Percentiles rank a stretch among this genome's conserved stretches.
Conservation (phyloP, 2,113 vertebrate species). For the Epinephelus moara region DNA sequence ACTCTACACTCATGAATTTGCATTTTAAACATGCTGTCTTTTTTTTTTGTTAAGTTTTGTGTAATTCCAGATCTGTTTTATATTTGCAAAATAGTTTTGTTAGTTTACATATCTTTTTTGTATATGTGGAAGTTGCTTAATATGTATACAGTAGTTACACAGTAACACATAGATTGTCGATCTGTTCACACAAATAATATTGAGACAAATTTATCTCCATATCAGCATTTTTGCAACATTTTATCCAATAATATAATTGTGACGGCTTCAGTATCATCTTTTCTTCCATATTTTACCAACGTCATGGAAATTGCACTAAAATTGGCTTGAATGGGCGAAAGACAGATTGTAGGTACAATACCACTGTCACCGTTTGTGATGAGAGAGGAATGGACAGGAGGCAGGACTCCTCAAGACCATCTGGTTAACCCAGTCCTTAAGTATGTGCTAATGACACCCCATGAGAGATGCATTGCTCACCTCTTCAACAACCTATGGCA, state of each 20-base stretch:
- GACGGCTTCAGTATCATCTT: not conserved
- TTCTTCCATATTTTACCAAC: not conserved
- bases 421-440: slow-evolving; percentile 66
- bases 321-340: not conserved
- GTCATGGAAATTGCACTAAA: not conserved
- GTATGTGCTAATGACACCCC: slow-evolving; percentile 56
- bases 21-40: too few relatives aligned
- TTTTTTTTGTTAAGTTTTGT: too few relatives aligned
- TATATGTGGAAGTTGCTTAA: too few relatives aligned
- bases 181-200: too few relatives aligned
- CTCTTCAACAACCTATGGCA: slow-evolving; percentile 29
- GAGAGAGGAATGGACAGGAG: slow-evolving; percentile 10
- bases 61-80: too few relatives aligned
- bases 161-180: too few relatives aligned
- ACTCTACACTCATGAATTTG: too few relatives aligned
- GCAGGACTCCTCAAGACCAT: slow-evolving; percentile 25
- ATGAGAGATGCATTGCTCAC: slow-evolving; percentile 26
- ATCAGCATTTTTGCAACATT: too few relatives aligned
- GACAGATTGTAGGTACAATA: not conserved
- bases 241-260: not conserved
- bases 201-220: too few relatives aligned
- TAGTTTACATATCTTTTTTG: too few relatives aligned
- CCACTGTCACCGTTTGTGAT: not conserved
- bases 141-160: too few relatives aligned
- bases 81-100: too few relatives aligned